Base-by-base conservation (phyloP, 2,113 vertebrate species). In the Sinosuthora webbiana region DNA sequence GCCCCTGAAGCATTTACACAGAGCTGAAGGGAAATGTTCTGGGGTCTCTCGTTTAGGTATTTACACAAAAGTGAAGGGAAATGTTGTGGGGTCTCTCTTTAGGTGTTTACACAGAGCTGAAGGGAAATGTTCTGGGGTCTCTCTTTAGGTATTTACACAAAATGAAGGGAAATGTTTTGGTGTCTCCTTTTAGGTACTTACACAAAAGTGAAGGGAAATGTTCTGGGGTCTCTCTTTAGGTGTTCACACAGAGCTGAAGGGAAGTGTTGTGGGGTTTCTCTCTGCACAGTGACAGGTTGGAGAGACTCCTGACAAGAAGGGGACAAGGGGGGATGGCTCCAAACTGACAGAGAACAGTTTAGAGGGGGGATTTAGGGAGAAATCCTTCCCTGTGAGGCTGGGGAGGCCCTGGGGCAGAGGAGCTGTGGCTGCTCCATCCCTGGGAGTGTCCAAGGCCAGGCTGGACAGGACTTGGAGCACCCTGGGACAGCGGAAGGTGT, bases 401-500 rank as follows among this genome's bases (percentile, higher is more conserved):
- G 3, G 0, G 15, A 52, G 50, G 8, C 12, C 31, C 31, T 64
- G 44, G 59, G 35, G 17, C 57, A 27, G 57, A 56, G 67, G 0
- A 50, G 12, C 68, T 65, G 37, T 50, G 77, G 52, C 68, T 65
- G 60, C 37, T 5, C 31, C 60, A 52, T 30, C 77, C 33, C 68
- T 82, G 68, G 22, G 0, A 39, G 7, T 52, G 52, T 2, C 33
- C 33, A 6, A 39, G 15, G 19, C 39, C 37, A 30, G 77, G 23
- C 0, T 59, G 37, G 86, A 33, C 1, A 0, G 45, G 11, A 33
- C 27, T 69, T 33, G 64, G 56, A 56, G 30, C 65, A 30, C 0
- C 13, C 41, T 56, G 42, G 42, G 41, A 2, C 0, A 4, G 56
- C 17, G 41, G 49, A 2, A 67, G 20, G 2, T 50, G 42, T 30